Conservation (phyloP, 2,888 invertebrate species). For the Acrobeloides nanus region DNA sequence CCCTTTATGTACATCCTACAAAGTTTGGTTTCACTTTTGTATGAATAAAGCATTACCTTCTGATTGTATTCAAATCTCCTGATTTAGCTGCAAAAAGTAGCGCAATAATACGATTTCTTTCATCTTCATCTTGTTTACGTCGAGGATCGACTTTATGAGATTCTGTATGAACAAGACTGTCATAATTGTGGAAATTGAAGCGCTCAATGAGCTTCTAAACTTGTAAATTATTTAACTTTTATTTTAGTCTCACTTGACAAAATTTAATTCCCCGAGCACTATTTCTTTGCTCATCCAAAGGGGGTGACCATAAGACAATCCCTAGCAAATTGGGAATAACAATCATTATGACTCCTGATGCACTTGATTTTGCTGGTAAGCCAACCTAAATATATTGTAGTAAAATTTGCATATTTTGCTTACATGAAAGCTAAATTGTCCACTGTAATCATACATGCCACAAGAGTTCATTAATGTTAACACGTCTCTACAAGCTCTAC, state of each 20-base stretch:
- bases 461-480: constrained; percentile 95
- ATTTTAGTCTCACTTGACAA: constrained; percentile 69
- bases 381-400: constrained; percentile 54
- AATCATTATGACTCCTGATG: constrained; percentile 81
- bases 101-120: constrained; percentile 18
- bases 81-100: constrained; percentile 33
- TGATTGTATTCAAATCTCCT: constrained; percentile 34
- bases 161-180: constrained; percentile 42
- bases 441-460: constrained; percentile 75
- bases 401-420: constrained; percentile 14
- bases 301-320: constrained; percentile 86
- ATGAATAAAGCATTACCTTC: constrained; percentile 10
- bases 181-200: constrained; percentile 91
- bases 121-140: constrained; percentile 15
- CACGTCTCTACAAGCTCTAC: constrained; percentile 75
- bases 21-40: constrained; percentile 7
- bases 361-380: constrained; percentile 61
- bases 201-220: constrained; percentile 64
- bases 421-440: constrained; percentile 56
- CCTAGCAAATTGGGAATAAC: constrained; percentile 95
- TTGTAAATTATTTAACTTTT: constrained; percentile 12
- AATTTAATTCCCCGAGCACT: constrained; percentile 84
- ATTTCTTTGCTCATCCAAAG: constrained; percentile 79
- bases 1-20: constrained; percentile 66
- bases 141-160: constrained; percentile 26